These are phyloP conservation scores for Cygnus buccinator DNA, from an alignment of 2,113 vertebrate species.

Conservation along the genomic window DNA sequence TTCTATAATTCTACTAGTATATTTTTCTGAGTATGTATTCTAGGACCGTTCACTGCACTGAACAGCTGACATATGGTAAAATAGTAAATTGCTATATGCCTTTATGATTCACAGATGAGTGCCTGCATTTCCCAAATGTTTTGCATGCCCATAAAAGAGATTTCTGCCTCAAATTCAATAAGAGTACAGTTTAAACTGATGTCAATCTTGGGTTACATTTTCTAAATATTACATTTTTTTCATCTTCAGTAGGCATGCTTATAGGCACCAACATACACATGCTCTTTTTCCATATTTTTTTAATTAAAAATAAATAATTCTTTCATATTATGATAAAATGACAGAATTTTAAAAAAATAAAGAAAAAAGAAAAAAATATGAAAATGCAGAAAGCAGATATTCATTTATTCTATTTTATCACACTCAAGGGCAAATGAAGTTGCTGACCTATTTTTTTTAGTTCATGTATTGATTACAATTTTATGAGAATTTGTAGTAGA, in stretches of 20 bases:
- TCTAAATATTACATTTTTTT: neutral
- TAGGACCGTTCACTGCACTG: neutral
- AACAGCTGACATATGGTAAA: neutral
- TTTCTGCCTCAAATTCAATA: neutral
- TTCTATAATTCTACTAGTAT: too few relatives aligned
- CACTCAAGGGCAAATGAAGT: conserved; percentile 54
- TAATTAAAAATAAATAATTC: neutral
- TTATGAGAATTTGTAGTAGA: conserved; percentile 40
- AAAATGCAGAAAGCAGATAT: neutral
- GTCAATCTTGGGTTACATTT: neutral
- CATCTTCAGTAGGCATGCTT: neutral
- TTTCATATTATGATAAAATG: neutral
- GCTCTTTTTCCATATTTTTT: neutral
- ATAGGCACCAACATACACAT: neutral
- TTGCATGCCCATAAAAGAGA: neutral
- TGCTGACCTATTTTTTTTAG: conserved; percentile 64
- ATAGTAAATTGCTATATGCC: neutral
- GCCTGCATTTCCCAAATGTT: neutral
- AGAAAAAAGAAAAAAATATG: neutral
- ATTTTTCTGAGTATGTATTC: neutral
- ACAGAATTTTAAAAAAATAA: neutral
- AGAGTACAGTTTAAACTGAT: neutral
- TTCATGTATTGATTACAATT: conserved; percentile 68
- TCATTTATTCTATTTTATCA: conserved; percentile 19
- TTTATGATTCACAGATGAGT: neutral